Percentiles rank a stretch among this genome's conserved stretches.
These are phyloP conservation scores for Rhinoderma darwinii DNA, from an alignment of 2,113 vertebrate genomes.

Conservation along the genomic window DNA sequence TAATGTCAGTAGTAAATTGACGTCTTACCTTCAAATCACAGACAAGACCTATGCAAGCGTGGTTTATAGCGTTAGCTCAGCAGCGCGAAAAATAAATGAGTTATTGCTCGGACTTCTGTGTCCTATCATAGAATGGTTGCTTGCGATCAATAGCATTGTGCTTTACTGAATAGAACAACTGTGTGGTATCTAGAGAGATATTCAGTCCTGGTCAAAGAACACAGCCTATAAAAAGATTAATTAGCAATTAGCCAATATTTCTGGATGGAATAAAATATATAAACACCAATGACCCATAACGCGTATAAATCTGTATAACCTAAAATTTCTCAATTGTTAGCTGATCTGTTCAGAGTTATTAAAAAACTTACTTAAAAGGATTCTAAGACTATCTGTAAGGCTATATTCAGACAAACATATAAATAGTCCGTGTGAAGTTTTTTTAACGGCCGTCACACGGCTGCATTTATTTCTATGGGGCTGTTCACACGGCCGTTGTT, in stretches of 20 bases:
- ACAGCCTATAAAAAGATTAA: background rate
- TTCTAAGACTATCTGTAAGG: too few relatives aligned
- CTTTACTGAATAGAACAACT: background rate
- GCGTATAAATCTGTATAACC: background rate
- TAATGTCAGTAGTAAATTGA: slow-evolving; percentile 16
- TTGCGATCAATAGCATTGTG: slow-evolving; percentile 7
- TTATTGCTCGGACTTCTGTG: background rate
- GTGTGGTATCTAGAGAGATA: background rate
- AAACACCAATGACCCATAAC: background rate
- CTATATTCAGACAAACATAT: too few relatives aligned
- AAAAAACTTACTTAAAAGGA: too few relatives aligned
- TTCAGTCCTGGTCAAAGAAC: background rate
- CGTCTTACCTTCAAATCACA: slow-evolving; percentile 6
- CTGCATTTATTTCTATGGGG: too few relatives aligned
- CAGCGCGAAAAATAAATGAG: background rate
- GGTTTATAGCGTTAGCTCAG: slow-evolving; percentile 8
- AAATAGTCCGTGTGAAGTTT: too few relatives aligned
- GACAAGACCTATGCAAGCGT: background rate
- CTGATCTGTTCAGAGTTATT: too few relatives aligned
- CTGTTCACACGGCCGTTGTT: too few relatives aligned
- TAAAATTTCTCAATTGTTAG: background rate
- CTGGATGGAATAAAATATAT: background rate
- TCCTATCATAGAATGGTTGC: background rate
- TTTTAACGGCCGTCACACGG: too few relatives aligned
- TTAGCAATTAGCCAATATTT: background rate